These are phyloP conservation scores for Prinia subflava DNA, from an alignment of 2,113 vertebrate species.

Conservation along the genomic window DNA sequence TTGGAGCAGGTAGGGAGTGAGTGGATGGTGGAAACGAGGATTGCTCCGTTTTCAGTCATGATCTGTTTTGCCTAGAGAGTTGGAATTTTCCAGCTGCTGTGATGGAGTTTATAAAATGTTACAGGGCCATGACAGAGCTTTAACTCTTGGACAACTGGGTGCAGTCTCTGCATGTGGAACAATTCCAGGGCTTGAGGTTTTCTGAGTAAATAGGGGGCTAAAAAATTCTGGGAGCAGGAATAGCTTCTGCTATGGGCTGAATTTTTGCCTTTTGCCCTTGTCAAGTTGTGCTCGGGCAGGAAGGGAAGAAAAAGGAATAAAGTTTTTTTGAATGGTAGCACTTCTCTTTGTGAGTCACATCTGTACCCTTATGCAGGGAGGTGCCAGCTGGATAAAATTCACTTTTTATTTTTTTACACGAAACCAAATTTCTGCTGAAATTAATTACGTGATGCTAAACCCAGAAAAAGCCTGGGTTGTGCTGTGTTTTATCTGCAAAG, in stretches of 20 bases:
- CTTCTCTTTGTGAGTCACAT: neutral
- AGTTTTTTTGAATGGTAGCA: neutral
- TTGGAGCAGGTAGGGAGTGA: neutral
- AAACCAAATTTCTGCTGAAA: neutral
- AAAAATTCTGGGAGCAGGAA: neutral
- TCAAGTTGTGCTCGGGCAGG: neutral
- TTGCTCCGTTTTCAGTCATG: neutral
- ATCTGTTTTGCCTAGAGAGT: neutral
- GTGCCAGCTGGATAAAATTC: neutral
- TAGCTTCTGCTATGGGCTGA: neutral
- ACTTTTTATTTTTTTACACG: neutral
- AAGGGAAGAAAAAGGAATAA: neutral
- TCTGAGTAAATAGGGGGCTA: neutral
- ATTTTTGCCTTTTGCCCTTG: neutral
- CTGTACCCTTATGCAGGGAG: neutral
- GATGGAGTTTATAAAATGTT: neutral
- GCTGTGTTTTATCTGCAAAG: neutral
- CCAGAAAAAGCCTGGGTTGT: rapidly evolving
- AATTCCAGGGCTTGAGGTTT: neutral
- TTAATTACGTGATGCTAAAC: neutral
- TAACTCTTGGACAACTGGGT: neutral
- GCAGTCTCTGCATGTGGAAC: neutral
- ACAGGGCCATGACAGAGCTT: neutral
- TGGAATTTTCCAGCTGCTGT: neutral
- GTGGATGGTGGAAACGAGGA: neutral